Evolutionary conservation across 2,797 vertebrate genomes (phyloP).

Genomic region (Onychomys leucogaster): DNA sequence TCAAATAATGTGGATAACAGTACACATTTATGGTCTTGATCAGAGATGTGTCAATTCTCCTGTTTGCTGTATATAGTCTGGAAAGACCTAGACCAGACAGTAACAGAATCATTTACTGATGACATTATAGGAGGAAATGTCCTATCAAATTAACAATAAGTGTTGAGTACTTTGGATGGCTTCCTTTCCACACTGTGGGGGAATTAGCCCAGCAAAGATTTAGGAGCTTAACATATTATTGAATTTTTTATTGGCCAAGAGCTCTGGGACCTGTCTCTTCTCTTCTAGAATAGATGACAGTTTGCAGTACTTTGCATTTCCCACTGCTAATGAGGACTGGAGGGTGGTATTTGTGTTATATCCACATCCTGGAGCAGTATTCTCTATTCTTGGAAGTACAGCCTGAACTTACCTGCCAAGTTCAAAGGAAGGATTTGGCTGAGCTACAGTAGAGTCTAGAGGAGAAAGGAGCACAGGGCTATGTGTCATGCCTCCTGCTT

Average conservation of each 20-base stretch:
- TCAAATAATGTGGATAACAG: background rate
- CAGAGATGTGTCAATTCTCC: background rate
- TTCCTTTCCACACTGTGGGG: background rate
- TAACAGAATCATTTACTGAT: background rate
- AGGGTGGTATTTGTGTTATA: background rate
- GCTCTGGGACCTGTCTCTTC: background rate
- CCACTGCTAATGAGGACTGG: background rate
- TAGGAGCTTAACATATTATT: background rate
- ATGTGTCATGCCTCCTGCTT: background rate
- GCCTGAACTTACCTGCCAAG: background rate
- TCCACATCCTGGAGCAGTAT: background rate
- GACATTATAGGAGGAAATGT: background rate
- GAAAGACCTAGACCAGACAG: background rate
- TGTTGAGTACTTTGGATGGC: background rate
- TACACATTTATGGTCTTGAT: background rate
- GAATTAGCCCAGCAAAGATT: background rate
- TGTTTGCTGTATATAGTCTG: background rate
- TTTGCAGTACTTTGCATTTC: background rate
- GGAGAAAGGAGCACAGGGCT: background rate
- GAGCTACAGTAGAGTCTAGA: background rate
- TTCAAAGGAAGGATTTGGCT: background rate
- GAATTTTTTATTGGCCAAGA: background rate
- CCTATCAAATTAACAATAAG: background rate
- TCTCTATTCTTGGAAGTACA: background rate
- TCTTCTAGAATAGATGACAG: background rate